Percentiles rank a stretch among this genome's conserved stretches.
These are phyloP conservation scores for Macrosteles quadrilineatus DNA, from an alignment of 1,140 invertebrate species.

Conservation along the genomic window DNA sequence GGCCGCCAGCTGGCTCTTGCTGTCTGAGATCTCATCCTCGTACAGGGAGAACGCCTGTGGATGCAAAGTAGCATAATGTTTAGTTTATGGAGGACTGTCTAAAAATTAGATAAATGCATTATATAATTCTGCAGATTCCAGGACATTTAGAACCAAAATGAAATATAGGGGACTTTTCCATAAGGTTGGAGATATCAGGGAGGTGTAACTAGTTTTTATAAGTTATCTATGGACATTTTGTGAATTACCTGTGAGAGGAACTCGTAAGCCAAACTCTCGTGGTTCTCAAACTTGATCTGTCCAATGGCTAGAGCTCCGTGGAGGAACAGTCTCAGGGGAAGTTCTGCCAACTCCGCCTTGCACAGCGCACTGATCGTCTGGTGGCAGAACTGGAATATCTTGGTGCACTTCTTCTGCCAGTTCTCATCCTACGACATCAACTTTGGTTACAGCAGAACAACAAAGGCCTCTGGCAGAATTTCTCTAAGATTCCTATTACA, in stretches of 20 bases:
- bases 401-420: conserved; percentile 98
- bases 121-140: no score
- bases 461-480: no score
- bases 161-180: no score
- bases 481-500: no score
- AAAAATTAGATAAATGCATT: no score
- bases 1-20: conserved; percentile 93
- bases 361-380: conserved; percentile 90
- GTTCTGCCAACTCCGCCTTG: conserved; percentile 90
- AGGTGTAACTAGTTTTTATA: no score
- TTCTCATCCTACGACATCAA: conserved; percentile 84
- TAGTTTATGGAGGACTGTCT: no score
- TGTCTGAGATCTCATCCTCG: conserved; percentile 98
- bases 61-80: no score
- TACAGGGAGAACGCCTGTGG: conserved; percentile 93
- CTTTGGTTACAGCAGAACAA: no score
- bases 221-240: no score
- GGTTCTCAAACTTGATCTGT: conserved; percentile 90
- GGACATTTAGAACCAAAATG: no score
- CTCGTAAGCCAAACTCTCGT: conserved; percentile 97
- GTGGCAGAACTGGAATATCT: conserved; percentile 98
- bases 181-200: no score
- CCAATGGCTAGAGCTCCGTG: conserved; percentile 94
- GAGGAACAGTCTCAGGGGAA: conserved; percentile 90
- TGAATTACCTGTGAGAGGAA: conserved; percentile 88